Conservation (phyloP, 2,888 invertebrate genomes). For the Noctua janthina region DNA sequence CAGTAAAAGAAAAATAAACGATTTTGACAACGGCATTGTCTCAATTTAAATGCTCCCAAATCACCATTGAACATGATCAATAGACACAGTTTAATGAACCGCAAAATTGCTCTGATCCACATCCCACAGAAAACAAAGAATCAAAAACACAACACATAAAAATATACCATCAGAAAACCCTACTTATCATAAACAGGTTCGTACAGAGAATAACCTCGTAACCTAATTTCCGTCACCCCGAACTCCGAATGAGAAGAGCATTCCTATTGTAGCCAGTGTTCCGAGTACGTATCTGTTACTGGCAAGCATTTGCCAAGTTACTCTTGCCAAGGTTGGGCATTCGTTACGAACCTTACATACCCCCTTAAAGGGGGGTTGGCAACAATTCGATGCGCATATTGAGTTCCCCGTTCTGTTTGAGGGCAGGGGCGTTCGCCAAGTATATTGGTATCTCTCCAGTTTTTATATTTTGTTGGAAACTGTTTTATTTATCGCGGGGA, state of each 20-base stretch:
- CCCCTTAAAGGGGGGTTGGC: constrained; percentile 80
- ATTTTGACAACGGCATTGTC: background rate
- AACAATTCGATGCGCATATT: constrained; percentile 84
- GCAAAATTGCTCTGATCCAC: constrained; percentile 29
- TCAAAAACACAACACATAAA: constrained; percentile 54
- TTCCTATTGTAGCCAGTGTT: constrained; percentile 71
- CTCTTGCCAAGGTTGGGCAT: constrained; percentile 82
- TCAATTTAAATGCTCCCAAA: constrained; percentile 4
- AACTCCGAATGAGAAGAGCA: constrained; percentile 75
- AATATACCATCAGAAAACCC: constrained; percentile 49
- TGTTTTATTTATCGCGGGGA: constrained; percentile 66
- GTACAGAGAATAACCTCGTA: constrained; percentile 67
- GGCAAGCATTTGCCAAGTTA: constrained; percentile 83
- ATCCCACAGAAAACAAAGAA: constrained; percentile 36
- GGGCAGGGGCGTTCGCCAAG: constrained; percentile 79
- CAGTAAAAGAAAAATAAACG: background rate
- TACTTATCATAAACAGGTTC: constrained; percentile 64
- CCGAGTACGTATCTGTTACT: constrained; percentile 81
- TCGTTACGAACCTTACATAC: constrained; percentile 73
- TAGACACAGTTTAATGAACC: constrained; percentile 19
- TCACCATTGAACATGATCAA: background rate
- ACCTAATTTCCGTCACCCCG: constrained; percentile 75
- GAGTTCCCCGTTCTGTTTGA: constrained; percentile 86
- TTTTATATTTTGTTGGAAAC: constrained; percentile 71
- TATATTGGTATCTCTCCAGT: constrained; percentile 82